Evolutionary conservation across 1,140 invertebrate species (phyloP).

Genomic region (Drosophila sucinea): DNA sequence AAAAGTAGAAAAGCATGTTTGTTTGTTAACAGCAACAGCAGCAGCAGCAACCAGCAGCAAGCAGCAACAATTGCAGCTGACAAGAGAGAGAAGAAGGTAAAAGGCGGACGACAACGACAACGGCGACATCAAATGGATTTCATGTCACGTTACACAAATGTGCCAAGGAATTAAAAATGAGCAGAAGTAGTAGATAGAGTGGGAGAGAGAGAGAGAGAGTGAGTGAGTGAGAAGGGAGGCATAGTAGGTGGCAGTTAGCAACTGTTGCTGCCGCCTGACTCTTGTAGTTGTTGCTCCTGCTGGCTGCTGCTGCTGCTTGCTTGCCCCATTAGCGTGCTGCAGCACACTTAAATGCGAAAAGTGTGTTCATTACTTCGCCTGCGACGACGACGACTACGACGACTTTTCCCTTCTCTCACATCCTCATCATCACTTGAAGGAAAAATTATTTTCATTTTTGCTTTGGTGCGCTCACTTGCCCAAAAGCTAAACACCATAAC

Average conservation of each 20-base stretch:
- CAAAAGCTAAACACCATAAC: constrained; percentile 66
- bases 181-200: constrained; percentile 32
- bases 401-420: neutral
- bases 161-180: constrained; percentile 81
- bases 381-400: constrained; percentile 2
- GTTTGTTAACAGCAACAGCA: constrained; percentile 76
- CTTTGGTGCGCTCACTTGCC: constrained; percentile 74
- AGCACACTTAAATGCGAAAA: constrained; percentile 78
- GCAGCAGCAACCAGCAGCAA: constrained; percentile 1
- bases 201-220: constrained; percentile 6
- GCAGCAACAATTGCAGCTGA: constrained; percentile 2
- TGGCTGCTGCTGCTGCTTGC: constrained; percentile 26
- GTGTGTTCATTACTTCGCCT: constrained; percentile 72
- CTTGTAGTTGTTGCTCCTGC: constrained; percentile 49
- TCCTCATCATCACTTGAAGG: constrained; percentile 50
- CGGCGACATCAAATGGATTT: constrained; percentile 78
- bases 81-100: constrained; percentile 6
- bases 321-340: constrained; percentile 75
- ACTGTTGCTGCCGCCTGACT: constrained; percentile 59
- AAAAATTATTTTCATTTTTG: constrained; percentile 79
- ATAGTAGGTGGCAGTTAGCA: constrained; percentile 34
- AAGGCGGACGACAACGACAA: constrained; percentile 26
- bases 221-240: constrained; percentile 44
- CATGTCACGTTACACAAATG: constrained; percentile 81
- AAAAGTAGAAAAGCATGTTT: constrained; percentile 81